phyloP scores from a whole-genome alignment of 2,797 vertebrate species.

The Arnoldichthys spilopterus region DNA sequence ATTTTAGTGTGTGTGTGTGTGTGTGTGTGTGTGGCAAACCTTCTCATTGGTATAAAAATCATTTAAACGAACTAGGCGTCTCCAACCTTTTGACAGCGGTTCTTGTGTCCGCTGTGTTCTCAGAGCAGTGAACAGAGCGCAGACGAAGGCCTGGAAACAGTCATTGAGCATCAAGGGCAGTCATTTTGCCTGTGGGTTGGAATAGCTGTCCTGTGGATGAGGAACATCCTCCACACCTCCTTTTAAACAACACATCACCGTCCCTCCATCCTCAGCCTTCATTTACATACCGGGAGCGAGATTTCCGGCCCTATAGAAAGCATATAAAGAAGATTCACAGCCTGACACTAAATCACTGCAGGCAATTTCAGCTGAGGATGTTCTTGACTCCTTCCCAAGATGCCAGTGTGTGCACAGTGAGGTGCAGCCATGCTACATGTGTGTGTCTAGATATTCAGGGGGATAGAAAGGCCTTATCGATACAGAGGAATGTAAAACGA shows the following conservation, averaged over 20 bases:
- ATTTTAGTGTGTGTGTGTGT: too few relatives aligned
- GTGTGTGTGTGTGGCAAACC: too few relatives aligned
- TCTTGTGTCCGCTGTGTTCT: neutral
- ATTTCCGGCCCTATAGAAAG: slow-evolving; percentile 51
- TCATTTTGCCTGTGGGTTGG: slow-evolving; percentile 30
- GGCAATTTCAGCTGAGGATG: slow-evolving; percentile 52
- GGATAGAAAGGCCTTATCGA: neutral
- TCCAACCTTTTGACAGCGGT: neutral
- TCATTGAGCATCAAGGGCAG: slow-evolving; percentile 5
- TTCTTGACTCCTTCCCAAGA: slow-evolving; percentile 46
- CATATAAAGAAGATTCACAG: slow-evolving; percentile 60
- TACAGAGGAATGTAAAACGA: neutral
- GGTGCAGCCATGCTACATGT: neutral
- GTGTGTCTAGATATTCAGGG: neutral
- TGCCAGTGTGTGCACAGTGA: slow-evolving; percentile 4
- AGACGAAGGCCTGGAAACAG: slow-evolving; percentile 6
- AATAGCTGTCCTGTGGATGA: slow-evolving; percentile 33
- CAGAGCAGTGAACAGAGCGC: neutral
- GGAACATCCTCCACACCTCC: slow-evolving; percentile 26
- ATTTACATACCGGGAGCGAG: slow-evolving; percentile 49
- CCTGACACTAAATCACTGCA: slow-evolving; percentile 52
- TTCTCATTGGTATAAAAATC: too few relatives aligned
- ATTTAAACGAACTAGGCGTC: neutral
- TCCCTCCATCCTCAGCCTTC: slow-evolving; percentile 36
- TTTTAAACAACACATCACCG: slow-evolving; percentile 28